A percentile compares a stretch with the other conserved stretches of the same genome.
These are phyloP conservation scores for Bambusicola thoracicus DNA, from an alignment of 2,113 vertebrate genomes.

Conservation along the genomic window DNA sequence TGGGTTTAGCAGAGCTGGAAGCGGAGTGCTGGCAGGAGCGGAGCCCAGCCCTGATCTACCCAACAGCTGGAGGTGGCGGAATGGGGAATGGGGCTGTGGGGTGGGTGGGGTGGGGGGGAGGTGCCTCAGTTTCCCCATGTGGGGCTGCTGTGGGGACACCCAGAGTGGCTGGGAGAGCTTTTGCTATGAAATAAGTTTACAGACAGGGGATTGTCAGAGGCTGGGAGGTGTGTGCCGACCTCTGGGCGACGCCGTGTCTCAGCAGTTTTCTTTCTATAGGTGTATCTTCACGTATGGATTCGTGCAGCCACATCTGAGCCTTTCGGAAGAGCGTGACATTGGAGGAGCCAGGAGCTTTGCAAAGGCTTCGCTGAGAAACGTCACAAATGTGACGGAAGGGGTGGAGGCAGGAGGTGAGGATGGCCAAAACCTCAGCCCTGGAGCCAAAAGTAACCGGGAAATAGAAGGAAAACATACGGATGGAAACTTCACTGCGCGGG, in stretches of 20 bases:
- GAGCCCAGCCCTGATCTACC: background rate
- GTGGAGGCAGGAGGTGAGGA: background rate
- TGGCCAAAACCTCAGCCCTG: background rate
- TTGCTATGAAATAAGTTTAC: background rate
- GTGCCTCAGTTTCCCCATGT: slow-evolving; percentile 44
- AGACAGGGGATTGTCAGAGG: background rate
- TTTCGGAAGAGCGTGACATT: background rate
- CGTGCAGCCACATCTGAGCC: background rate
- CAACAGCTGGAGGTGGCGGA: background rate
- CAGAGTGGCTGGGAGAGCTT: background rate
- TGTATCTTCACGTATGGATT: background rate
- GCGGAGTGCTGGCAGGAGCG: background rate
- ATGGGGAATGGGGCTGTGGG: background rate
- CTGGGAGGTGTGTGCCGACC: rapidly evolving
- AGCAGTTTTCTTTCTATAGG: background rate
- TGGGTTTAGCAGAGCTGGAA: slow-evolving; percentile 65
- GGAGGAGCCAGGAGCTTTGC: background rate
- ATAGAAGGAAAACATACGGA: background rate
- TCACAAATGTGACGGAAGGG: background rate
- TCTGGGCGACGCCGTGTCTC: rapidly evolving
- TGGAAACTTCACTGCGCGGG: rapidly evolving
- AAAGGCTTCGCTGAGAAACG: slow-evolving; percentile 6
- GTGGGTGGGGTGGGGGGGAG: rapidly evolving
- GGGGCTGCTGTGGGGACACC: background rate
- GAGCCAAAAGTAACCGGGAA: background rate